Conservation (phyloP, 1,140 invertebrate genomes). For the Zeugodacus cucurbitae region DNA sequence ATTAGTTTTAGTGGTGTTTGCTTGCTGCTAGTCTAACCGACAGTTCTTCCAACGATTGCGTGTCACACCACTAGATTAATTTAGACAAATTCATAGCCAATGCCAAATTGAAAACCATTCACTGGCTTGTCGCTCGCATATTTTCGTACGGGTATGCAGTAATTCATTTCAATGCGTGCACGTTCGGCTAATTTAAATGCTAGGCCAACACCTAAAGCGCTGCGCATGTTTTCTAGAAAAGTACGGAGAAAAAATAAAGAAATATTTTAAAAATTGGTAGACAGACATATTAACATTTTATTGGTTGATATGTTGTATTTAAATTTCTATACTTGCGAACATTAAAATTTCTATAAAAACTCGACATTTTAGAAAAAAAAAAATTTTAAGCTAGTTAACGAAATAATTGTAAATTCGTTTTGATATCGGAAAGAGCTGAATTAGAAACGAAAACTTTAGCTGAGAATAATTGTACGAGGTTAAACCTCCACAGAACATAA, state of each 20-base stretch:
- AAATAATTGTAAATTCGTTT: too few relatives aligned
- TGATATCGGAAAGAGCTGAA: too few relatives aligned
- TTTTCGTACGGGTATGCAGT: constrained; percentile 57
- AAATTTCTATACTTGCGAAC: too few relatives aligned
- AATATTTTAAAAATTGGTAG: neutral
- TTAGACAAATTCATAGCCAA: constrained; percentile 65
- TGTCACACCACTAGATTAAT: neutral
- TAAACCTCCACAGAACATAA: too few relatives aligned
- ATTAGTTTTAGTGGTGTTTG: neutral
- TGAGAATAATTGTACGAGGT: too few relatives aligned
- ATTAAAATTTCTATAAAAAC: neutral
- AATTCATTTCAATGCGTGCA: constrained; percentile 65
- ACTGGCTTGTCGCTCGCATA: constrained; percentile 51
- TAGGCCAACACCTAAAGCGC: constrained; percentile 58
- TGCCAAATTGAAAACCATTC: constrained; percentile 63
- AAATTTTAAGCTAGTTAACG: too few relatives aligned
- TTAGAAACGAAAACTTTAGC: too few relatives aligned
- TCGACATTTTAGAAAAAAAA: too few relatives aligned
- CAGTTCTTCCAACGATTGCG: neutral
- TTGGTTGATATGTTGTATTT: neutral
- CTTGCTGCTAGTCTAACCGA: neutral
- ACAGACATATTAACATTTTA: too few relatives aligned
- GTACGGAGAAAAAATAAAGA: constrained; percentile 18
- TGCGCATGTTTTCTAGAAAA: constrained; percentile 58
- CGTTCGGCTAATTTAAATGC: constrained; percentile 61